Conservation (phyloP, 2,888 invertebrate species). For the Falcaria lacertinaria region DNA sequence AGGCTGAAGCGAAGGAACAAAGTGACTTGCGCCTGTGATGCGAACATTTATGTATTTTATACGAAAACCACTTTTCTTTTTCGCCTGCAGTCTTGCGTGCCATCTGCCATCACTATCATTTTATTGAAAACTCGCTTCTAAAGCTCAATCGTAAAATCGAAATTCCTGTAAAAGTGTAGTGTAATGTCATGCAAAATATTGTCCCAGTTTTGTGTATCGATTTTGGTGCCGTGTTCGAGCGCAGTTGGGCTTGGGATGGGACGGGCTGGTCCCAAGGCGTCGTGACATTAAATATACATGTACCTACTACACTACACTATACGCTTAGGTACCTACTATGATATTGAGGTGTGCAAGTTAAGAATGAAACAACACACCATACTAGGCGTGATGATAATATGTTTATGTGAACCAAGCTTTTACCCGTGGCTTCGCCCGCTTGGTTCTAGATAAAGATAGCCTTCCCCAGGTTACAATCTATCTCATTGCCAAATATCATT, state of each 20-base stretch:
- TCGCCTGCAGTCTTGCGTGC: constrained; percentile 31
- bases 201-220: constrained; percentile 50
- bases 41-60: not conserved
- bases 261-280: constrained; percentile 22
- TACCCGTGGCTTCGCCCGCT: no score
- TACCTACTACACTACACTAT: not conserved
- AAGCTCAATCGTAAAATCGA: constrained; percentile 4
- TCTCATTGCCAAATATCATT: no score
- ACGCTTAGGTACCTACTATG: no score
- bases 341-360: no score
- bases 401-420: no score
- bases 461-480: no score
- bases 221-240: constrained; percentile 42
- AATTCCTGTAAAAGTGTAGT: constrained; percentile 3
- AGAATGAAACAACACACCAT: no score
- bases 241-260: constrained; percentile 19
- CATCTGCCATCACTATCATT: constrained; percentile 17
- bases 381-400: no score
- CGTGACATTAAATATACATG: constrained; percentile 1
- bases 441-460: no score
- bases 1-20: not conserved
- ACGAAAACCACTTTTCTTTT: not conserved
- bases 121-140: not conserved
- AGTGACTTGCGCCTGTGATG: not conserved
- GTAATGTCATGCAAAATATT: constrained; percentile 29